A percentile compares a stretch with the other conserved stretches of the same genome.
Conservation (phyloP, 1,140 invertebrate genomes). For the Apis laboriosa region DNA sequence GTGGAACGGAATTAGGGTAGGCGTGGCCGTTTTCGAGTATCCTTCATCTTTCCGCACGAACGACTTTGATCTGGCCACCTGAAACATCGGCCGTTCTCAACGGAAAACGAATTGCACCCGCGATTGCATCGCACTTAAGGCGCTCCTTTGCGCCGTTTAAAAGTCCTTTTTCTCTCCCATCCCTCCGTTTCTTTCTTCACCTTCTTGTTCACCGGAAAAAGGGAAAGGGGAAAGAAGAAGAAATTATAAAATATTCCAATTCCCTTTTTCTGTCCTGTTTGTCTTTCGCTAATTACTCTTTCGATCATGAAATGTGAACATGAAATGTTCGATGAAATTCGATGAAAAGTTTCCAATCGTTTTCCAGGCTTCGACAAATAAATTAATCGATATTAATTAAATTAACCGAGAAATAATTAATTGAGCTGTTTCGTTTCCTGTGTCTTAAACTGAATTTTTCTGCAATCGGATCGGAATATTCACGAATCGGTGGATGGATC, state of each 20-base stretch:
- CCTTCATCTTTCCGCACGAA: conserved; percentile 24
- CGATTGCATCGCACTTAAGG: conserved; percentile 36
- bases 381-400: not conserved
- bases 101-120: conserved; percentile 32
- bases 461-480: not conserved
- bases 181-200: not conserved
- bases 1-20: conserved; percentile 45
- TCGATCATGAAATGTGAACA: not conserved
- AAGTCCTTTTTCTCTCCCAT: not conserved
- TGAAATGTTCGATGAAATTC: not conserved
- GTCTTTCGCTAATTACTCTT: conserved; percentile 27
- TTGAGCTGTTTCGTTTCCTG: not conserved
- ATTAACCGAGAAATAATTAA: conserved; percentile 10
- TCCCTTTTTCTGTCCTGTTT: conserved; percentile 12
- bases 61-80: conserved; percentile 38
- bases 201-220: not conserved
- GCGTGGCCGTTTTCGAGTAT: conserved; percentile 47
- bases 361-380: conserved; percentile 1
- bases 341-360: not conserved
- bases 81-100: conserved; percentile 34
- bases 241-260: not conserved
- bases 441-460: not conserved
- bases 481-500: too few species aligned
- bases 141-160: conserved; percentile 23
- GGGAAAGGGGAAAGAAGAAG: not conserved